Evolutionary conservation across 2,113 vertebrate species (phyloP).

Genomic region (Mus musculus): GRCm39 chr5:151072001-151072500

Average conservation of each 20-base stretch:
- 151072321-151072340: not conserved
- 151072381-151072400: not conserved
- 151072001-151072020: conserved; percentile 26
- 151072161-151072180: not conserved
- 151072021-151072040: conserved; percentile 45
- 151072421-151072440: not conserved
- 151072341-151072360: not conserved
- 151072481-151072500: not conserved
- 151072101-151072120: not conserved
- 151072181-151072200: not conserved
- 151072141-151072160: rapidly evolving
- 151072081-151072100: conserved; percentile 25
- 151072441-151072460: not conserved
- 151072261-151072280: conserved; percentile 14
- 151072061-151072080: conserved; percentile 20
- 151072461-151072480: not conserved
- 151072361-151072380: not conserved
- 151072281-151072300: not conserved
- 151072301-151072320: not conserved
- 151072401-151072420: not conserved
- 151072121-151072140: not conserved
- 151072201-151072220: not conserved
- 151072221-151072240: not conserved
- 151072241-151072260: not conserved
- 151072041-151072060: conserved; percentile 45